phyloP scores from a whole-genome alignment of 2,113 vertebrate species.

The Syngnathus typhle region DNA sequence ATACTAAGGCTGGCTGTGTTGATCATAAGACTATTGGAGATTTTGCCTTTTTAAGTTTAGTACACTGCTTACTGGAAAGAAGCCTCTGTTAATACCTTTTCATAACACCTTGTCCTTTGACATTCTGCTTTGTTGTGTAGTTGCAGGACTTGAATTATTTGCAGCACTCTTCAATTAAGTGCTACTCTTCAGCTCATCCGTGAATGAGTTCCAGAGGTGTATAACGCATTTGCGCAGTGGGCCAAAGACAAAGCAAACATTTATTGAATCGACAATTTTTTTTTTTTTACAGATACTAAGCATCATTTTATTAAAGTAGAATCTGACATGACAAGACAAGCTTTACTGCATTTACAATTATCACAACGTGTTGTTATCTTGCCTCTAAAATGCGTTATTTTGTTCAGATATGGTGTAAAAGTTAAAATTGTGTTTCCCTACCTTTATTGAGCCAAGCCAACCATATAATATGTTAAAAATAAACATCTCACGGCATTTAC shows the following conservation, averaged over 20 bases:
- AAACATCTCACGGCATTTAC: no score
- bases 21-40: not conserved
- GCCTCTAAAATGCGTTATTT: not conserved
- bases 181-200: constrained; percentile 18
- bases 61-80: not conserved
- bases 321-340: not conserved
- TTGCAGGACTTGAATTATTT: constrained; percentile 44
- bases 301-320: not conserved
- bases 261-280: not conserved
- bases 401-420: not conserved
- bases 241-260: not conserved
- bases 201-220: not conserved
- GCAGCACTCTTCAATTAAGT: constrained; percentile 26
- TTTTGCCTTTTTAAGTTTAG: not conserved
- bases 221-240: not conserved
- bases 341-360: no score
- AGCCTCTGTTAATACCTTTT: not conserved
- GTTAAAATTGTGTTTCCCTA: not conserved
- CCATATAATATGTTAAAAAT: not conserved
- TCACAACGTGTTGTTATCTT: no score
- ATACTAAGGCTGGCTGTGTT: not conserved
- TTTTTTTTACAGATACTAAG: no score
- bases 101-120: not conserved
- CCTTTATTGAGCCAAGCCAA: not conserved
- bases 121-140: constrained; percentile 17